Conservation (phyloP, 2,888 invertebrate species). For the Monoplex corrugatus region DNA sequence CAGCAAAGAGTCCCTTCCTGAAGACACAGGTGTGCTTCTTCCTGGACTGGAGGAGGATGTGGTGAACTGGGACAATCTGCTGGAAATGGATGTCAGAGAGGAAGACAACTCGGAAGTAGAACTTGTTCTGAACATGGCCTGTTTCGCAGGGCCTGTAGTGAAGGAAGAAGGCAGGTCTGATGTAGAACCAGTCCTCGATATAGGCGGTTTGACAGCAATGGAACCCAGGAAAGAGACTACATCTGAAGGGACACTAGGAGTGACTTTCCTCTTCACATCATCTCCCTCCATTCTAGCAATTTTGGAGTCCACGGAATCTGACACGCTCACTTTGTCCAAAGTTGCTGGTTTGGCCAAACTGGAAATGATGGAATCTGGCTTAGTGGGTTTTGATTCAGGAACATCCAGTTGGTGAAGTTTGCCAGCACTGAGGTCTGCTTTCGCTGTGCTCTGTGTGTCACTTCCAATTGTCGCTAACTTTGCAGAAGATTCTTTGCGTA, state of each 20-base stretch:
- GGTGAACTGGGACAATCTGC: neutral
- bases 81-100: neutral
- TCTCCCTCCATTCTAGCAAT: neutral
- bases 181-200: neutral
- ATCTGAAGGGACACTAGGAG: neutral
- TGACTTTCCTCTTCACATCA: neutral
- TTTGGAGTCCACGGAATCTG: neutral
- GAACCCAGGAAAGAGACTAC: neutral
- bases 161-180: neutral
- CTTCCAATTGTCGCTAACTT: neutral
- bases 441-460: neutral
- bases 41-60: neutral
- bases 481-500: neutral
- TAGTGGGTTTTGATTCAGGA: neutral
- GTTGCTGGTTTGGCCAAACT: neutral
- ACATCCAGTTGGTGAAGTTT: neutral
- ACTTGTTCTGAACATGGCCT: neutral
- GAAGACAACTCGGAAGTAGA: neutral
- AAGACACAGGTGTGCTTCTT: neutral
- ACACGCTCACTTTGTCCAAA: neutral
- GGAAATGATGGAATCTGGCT: neutral
- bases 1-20: conserved; percentile 9
- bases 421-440: neutral
- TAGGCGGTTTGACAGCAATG: neutral
- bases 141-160: neutral